Evolutionary conservation across 2,113 vertebrate genomes (phyloP).

Genomic region (Oreochromis spilurus): DNA sequence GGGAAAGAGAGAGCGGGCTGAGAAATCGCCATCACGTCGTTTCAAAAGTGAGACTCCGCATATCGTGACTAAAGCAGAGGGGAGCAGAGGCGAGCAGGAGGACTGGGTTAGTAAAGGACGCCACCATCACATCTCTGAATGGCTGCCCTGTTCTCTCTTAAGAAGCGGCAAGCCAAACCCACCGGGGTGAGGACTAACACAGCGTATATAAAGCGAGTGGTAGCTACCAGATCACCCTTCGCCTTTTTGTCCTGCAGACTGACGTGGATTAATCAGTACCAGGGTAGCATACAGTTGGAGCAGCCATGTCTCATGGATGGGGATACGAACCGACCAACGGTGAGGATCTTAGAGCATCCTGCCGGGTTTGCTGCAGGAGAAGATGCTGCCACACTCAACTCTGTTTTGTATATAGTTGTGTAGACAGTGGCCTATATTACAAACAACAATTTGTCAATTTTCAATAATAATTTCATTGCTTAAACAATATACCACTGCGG

Average conservation of each 20-base stretch:
- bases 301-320: constrained; percentile 80
- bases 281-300: neutral
- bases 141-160: neutral
- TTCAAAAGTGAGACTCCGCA: neutral
- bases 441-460: neutral
- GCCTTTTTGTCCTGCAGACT: neutral
- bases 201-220: neutral
- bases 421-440: neutral
- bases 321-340: constrained; percentile 84
- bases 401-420: neutral
- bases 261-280: neutral
- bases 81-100: neutral
- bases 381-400: neutral
- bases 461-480: neutral
- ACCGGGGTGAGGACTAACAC: neutral
- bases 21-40: neutral
- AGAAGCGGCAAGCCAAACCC: constrained; percentile 10
- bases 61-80: neutral
- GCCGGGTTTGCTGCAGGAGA: neutral
- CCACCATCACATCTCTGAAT: neutral
- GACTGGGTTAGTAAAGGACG: neutral
- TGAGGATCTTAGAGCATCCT: constrained; percentile 59
- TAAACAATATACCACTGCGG: fast-evolving
- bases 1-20: neutral
- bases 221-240: neutral